These are phyloP conservation scores for Drosophila tanythrix DNA, from an alignment of 2,888 invertebrate species.

Conservation along the genomic window DNA sequence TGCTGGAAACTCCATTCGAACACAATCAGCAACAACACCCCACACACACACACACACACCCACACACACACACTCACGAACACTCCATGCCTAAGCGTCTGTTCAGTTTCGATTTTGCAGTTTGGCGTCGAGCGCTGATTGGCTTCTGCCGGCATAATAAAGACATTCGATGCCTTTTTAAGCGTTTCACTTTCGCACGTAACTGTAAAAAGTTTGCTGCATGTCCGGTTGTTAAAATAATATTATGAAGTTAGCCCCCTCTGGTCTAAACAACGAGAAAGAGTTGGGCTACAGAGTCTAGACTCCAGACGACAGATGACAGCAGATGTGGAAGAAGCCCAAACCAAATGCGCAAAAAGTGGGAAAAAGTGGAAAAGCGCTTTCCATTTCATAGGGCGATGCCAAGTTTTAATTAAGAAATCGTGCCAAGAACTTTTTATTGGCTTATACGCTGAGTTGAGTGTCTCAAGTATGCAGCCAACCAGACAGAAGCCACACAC, in stretches of 20 bases:
- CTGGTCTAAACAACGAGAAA: not conserved
- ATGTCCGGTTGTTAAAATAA: conserved; percentile 78
- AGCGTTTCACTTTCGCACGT: conserved; percentile 81
- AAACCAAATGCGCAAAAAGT: conserved; percentile 3
- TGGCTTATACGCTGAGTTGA: conserved; percentile 33
- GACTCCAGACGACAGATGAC: conserved; percentile 25
- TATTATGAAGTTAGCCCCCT: conserved; percentile 63
- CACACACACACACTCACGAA: not conserved
- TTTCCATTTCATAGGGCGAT: conserved; percentile 70
- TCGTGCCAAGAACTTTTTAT: conserved; percentile 63
- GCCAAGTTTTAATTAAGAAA: conserved; percentile 76
- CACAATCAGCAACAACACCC: conserved; percentile 30
- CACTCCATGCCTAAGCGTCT: conserved; percentile 5
- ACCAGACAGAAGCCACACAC: conserved; percentile 26
- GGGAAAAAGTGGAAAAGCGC: conserved; percentile 30
- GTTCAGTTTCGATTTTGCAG: conserved; percentile 62
- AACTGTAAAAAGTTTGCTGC: conserved; percentile 72
- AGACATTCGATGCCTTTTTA: conserved; percentile 79
- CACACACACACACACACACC: not conserved
- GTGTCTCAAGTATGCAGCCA: conserved; percentile 37
- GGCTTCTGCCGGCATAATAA: conserved; percentile 74
- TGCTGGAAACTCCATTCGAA: conserved; percentile 28
- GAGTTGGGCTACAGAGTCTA: conserved; percentile 39
- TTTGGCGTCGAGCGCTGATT: conserved; percentile 61
- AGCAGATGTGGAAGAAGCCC: not conserved